A percentile compares a stretch with the other conserved stretches of the same genome.
These are phyloP conservation scores for Propithecus perrieri DNA, from an alignment of 2,797 vertebrate species.

Conservation along the genomic window DNA sequence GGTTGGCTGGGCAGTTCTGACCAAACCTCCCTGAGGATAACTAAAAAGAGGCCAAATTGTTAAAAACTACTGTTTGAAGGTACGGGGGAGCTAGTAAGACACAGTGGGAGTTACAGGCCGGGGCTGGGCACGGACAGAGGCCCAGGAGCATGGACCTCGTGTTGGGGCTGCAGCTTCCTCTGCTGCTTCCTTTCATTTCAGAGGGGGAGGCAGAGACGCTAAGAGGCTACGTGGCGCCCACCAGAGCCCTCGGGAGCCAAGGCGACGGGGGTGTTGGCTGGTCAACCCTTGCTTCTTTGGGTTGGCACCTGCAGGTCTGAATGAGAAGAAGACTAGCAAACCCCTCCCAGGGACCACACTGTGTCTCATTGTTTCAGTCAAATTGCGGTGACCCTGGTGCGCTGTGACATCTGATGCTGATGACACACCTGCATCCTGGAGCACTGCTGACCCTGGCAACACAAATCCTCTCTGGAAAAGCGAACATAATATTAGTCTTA, in stretches of 20 bases:
- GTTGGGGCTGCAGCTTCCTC: background rate
- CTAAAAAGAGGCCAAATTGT: too few relatives aligned
- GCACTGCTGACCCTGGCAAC: background rate
- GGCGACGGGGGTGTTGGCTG: rapidly evolving
- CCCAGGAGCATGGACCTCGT: too few relatives aligned
- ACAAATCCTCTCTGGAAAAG: background rate
- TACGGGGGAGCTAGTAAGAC: background rate
- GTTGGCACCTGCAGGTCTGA: background rate
- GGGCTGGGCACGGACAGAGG: too few relatives aligned
- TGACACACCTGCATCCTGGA: too few relatives aligned
- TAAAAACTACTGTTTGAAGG: background rate
- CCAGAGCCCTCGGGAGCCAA: background rate
- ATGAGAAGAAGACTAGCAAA: background rate
- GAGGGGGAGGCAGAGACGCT: background rate
- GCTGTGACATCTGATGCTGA: background rate
- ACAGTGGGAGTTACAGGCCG: background rate
- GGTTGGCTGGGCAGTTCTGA: background rate
- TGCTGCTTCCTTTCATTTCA: background rate
- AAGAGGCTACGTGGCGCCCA: background rate
- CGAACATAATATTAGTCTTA: background rate
- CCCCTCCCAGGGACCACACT: background rate
- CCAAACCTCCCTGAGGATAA: background rate
- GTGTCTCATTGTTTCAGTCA: background rate
- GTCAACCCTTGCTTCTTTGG: background rate
- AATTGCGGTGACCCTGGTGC: background rate